Percentiles rank a stretch among this genome's conserved stretches.
These are phyloP conservation scores for Ferrisia virgata DNA, from an alignment of 2,888 invertebrate species.

Conservation along the genomic window DNA sequence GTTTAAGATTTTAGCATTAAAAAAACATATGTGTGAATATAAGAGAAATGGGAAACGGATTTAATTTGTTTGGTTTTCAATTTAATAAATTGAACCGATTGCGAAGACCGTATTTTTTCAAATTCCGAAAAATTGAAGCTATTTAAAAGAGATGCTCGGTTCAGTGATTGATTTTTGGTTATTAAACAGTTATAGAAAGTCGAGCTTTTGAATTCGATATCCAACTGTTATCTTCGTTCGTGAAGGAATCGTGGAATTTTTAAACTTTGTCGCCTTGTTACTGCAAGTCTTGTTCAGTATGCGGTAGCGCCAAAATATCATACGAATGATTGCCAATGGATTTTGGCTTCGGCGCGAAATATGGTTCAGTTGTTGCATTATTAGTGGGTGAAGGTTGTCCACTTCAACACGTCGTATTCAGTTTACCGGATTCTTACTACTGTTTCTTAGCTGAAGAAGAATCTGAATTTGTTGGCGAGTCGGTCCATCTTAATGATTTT, in stretches of 20 bases:
- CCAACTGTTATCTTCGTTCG: neutral
- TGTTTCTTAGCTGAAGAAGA: neutral
- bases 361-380: slow-evolving; percentile 21
- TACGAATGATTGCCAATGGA: neutral
- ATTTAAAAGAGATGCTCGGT: neutral
- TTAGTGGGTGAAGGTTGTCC: slow-evolving; percentile 29
- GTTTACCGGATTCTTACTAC: slow-evolving; percentile 16
- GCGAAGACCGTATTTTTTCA: neutral
- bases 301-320: neutral
- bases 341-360: slow-evolving; percentile 28
- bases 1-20: neutral
- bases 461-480: neutral
- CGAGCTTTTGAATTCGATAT: neutral
- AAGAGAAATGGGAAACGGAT: neutral
- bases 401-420: neutral
- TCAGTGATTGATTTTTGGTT: neutral
- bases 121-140: neutral
- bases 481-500: neutral
- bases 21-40: neutral
- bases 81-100: neutral
- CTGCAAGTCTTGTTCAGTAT: neutral
- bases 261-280: neutral
- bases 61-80: neutral
- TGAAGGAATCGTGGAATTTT: neutral
- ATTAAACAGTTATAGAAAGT: neutral